Evolutionary conservation across 1,140 invertebrate species (phyloP).

Genomic region (Venturia canescens): DNA sequence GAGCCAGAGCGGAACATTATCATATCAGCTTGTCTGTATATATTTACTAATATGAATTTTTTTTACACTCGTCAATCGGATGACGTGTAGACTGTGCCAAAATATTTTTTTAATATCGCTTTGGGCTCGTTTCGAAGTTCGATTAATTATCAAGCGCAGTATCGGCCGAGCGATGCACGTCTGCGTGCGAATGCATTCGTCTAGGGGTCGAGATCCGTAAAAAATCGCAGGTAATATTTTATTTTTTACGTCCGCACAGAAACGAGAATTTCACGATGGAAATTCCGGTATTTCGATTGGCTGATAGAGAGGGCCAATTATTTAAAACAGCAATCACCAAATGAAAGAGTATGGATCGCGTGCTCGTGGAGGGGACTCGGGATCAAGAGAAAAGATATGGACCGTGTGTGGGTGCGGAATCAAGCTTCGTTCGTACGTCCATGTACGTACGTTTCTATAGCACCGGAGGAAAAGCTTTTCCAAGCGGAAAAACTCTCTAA

Average conservation of each 20-base stretch:
- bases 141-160: slow-evolving; percentile 36
- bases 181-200: not conserved
- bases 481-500: slow-evolving; percentile 73
- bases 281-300: not conserved
- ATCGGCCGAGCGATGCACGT: not conserved
- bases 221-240: not conserved
- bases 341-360: slow-evolving; percentile 70
- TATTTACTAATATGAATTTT: not conserved
- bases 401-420: not conserved
- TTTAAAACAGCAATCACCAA: slow-evolving; percentile 75
- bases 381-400: slow-evolving; percentile 12
- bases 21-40: slow-evolving; percentile 6
- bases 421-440: not conserved
- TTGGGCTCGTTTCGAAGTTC: slow-evolving; percentile 8
- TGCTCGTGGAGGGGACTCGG: slow-evolving; percentile 15
- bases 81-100: slow-evolving; percentile 18
- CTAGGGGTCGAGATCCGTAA: not conserved
- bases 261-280: slow-evolving; percentile 4
- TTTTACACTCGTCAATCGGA: not conserved
- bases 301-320: slow-evolving; percentile 66
- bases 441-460: slow-evolving; percentile 55
- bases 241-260: not conserved
- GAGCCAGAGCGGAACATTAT: slow-evolving; percentile 40
- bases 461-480: slow-evolving; percentile 59
- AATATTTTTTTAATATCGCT: slow-evolving; percentile 48